A percentile compares a stretch with the other conserved stretches of the same genome.
phyloP scores from a whole-genome alignment of 2,113 vertebrate species.

The Dromaius novaehollandiae region DNA sequence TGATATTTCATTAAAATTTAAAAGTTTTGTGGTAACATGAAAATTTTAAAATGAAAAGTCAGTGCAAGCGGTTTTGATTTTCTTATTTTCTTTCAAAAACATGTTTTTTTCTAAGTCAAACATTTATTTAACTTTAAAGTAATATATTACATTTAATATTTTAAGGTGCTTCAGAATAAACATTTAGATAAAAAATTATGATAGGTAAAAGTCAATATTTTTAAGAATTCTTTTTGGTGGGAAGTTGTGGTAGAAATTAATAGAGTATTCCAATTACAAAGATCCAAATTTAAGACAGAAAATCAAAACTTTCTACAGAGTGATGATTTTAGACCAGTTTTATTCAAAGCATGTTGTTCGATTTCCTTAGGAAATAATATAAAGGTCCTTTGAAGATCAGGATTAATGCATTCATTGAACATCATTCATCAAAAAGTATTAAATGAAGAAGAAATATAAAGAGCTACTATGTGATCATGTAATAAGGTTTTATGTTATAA shows the following conservation, averaged over 20 bases:
- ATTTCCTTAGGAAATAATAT: background rate
- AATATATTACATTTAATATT: too few relatives aligned
- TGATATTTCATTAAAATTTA: background rate
- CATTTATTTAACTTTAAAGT: background rate
- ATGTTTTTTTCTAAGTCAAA: background rate
- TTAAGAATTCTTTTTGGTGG: background rate
- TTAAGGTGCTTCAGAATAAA: too few relatives aligned
- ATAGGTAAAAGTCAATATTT: background rate
- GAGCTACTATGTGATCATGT: background rate
- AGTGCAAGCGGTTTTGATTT: background rate
- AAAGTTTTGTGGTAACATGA: background rate
- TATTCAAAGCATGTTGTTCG: background rate
- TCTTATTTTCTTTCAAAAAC: background rate
- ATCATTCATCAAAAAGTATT: background rate
- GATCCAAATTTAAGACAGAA: background rate
- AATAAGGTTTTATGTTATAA: background rate
- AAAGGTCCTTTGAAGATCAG: background rate
- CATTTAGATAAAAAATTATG: too few relatives aligned
- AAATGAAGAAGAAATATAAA: background rate
- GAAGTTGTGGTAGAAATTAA: background rate
- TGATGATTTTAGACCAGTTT: background rate
- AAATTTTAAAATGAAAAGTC: background rate
- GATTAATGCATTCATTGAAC: background rate
- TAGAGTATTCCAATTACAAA: background rate
- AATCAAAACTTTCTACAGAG: background rate